Conservation (phyloP, 1,140 invertebrate species). For the Stegodyphus dumicola region DNA sequence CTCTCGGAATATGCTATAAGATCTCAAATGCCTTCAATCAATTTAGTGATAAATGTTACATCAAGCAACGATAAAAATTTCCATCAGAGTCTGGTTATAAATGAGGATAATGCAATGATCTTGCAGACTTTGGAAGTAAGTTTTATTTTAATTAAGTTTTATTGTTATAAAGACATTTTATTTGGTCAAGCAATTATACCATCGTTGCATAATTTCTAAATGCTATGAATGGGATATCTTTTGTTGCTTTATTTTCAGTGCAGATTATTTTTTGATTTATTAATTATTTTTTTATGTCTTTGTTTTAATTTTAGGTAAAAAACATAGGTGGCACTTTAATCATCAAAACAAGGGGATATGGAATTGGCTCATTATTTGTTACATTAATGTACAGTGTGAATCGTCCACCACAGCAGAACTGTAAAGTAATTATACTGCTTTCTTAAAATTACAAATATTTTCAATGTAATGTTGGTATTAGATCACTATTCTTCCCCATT, state of each 20-base stretch:
- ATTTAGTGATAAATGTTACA: conserved; percentile 61
- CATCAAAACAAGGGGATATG: conserved; percentile 66
- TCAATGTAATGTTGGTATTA: too few species aligned
- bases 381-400: conserved; percentile 67
- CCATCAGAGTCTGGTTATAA: conserved; percentile 52
- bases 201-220: too few species aligned
- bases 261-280: neutral
- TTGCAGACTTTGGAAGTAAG: conserved; percentile 62
- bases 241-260: too few species aligned
- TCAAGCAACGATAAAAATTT: conserved; percentile 50
- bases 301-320: conserved; percentile 3
- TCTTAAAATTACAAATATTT: neutral
- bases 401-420: conserved; percentile 64
- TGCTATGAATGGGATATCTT: too few species aligned
- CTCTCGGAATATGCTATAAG: conserved; percentile 66
- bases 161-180: neutral
- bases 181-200: too few species aligned
- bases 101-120: conserved; percentile 61
- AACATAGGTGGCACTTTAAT: conserved; percentile 64
- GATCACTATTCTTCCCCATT: too few species aligned
- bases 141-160: neutral
- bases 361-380: conserved; percentile 67
- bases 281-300: neutral
- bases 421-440: conserved; percentile 49
- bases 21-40: conserved; percentile 64